These are phyloP conservation scores for Netelia virgata DNA, from an alignment of 2,888 invertebrate genomes.

Conservation along the genomic window DNA sequence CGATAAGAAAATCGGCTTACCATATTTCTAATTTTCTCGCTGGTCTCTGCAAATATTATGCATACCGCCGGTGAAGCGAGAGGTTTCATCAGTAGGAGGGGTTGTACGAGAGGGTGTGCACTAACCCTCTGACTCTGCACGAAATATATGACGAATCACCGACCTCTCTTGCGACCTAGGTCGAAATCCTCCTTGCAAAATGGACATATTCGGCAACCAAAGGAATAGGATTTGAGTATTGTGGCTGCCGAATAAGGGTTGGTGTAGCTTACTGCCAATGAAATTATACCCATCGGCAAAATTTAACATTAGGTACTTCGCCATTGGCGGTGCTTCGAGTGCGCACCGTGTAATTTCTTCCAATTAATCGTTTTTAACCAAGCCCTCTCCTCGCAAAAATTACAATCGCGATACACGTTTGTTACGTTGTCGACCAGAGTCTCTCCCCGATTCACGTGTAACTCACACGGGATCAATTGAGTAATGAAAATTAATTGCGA, in stretches of 20 bases:
- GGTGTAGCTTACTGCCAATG: no score
- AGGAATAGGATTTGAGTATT: no score
- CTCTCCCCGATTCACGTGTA: conserved; percentile 13
- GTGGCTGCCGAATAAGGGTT: no score
- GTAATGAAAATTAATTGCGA: conserved; percentile 63
- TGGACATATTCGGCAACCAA: conserved; percentile 37
- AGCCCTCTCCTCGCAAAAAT: not conserved
- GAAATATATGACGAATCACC: conserved; percentile 29
- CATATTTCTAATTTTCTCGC: conserved; percentile 83
- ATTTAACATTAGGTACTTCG: no score
- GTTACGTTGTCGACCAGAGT: not conserved
- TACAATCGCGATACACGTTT: not conserved
- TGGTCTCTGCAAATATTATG: conserved; percentile 83
- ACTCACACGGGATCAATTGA: conserved; percentile 20
- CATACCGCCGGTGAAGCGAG: conserved; percentile 72
- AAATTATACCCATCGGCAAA: no score
- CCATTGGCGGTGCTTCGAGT: not conserved
- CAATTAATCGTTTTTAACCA: not conserved
- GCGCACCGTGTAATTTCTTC: no score
- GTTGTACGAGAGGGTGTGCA: not conserved
- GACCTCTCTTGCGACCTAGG: conserved; percentile 46
- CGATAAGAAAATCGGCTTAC: conserved; percentile 84
- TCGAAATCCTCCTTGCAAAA: conserved; percentile 12
- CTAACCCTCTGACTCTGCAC: not conserved
- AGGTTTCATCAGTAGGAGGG: conserved; percentile 1